A percentile compares a stretch with the other conserved stretches of the same genome.
These are phyloP conservation scores for Chrysomela aeneicollis DNA, from an alignment of 2,888 invertebrate genomes.

Conservation along the genomic window DNA sequence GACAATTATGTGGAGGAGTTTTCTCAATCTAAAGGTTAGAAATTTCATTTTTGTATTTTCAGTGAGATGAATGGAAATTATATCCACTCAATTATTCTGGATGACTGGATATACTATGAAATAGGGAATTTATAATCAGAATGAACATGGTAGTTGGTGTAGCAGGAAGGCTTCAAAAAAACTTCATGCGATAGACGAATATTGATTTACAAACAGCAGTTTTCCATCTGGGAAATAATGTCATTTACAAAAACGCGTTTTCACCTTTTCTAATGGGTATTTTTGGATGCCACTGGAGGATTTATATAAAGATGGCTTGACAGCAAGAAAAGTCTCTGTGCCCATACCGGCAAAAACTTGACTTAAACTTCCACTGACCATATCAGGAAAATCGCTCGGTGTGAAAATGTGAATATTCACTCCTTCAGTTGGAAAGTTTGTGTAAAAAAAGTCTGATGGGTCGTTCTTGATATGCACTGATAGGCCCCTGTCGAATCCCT, in stretches of 20 bases:
- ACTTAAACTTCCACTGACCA: constrained; percentile 12
- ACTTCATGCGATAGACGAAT: no score
- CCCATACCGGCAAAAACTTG: constrained; percentile 3
- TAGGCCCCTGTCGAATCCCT: neutral
- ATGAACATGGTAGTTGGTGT: no score
- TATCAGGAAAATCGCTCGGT: constrained; percentile 13
- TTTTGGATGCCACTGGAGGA: neutral
- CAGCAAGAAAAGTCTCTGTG: constrained; percentile 2
- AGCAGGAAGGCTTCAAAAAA: no score
- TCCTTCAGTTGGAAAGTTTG: constrained; percentile 12
- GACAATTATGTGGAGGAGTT: no score
- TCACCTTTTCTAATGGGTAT: constrained; percentile 13
- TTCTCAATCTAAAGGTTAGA: no score
- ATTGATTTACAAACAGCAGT: no score
- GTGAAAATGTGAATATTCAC: constrained; percentile 4
- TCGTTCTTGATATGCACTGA: constrained; percentile 10
- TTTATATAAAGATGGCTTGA: constrained; percentile 4
- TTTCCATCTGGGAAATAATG: neutral
- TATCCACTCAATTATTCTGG: no score
- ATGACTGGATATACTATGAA: no score
- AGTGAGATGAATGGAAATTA: no score
- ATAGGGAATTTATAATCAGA: no score
- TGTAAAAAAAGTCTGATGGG: constrained; percentile 9
- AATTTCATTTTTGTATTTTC: no score
- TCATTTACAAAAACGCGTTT: no score